Evolutionary conservation across 2,888 invertebrate genomes (phyloP).

Genomic region (Formica aserva): DNA sequence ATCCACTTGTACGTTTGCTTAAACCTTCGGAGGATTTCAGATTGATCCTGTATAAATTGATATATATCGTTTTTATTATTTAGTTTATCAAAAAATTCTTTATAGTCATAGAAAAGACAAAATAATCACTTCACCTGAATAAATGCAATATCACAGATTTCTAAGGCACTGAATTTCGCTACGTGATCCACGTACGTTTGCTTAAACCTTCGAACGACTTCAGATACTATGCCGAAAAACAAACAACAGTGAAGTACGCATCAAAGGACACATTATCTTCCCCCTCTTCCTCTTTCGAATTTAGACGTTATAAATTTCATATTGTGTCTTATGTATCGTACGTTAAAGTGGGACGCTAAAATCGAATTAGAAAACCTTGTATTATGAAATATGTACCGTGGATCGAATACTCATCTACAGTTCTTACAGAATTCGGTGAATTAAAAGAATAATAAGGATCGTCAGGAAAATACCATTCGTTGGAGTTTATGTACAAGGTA

Average conservation of each 20-base stretch:
- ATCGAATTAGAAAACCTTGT: background rate
- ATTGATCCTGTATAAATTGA: background rate
- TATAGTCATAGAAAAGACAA: background rate
- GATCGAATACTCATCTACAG: background rate
- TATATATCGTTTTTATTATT: background rate
- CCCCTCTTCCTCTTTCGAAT: background rate
- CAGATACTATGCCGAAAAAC: background rate
- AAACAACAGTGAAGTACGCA: constrained; percentile 7
- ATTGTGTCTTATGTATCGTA: background rate
- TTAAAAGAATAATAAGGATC: background rate
- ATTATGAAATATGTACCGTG: background rate
- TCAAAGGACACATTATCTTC: too few relatives aligned
- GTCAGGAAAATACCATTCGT: background rate
- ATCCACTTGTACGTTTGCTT: background rate
- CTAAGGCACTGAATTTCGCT: background rate
- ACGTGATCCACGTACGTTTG: background rate
- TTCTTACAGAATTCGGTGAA: background rate
- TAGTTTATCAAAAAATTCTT: background rate
- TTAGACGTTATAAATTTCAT: background rate
- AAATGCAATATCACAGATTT: background rate
- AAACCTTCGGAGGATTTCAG: background rate
- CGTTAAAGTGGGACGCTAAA: background rate
- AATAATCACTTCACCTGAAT: background rate
- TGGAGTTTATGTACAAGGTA: background rate
- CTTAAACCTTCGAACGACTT: background rate